Evolutionary conservation across 2,888 invertebrate species (phyloP).

Genomic region (Aquatica leii): DNA sequence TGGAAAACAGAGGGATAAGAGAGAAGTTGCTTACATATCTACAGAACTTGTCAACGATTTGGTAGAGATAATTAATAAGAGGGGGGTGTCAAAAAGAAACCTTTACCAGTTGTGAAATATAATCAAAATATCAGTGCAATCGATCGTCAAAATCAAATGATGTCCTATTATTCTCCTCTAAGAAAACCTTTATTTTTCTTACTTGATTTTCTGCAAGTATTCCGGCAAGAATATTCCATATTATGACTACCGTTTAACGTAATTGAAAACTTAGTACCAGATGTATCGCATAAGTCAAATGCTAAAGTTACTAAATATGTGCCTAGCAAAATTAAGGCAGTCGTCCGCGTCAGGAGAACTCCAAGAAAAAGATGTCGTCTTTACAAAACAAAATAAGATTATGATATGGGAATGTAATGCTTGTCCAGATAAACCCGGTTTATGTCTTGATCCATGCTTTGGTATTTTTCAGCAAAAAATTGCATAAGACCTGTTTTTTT

Average conservation of each 20-base stretch:
- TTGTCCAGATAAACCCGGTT: slow-evolving; percentile 3
- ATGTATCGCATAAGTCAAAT: background rate
- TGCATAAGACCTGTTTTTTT: too few species aligned
- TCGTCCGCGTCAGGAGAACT: background rate
- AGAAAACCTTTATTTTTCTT: slow-evolving; percentile 18
- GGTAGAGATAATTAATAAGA: background rate
- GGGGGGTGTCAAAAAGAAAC: slow-evolving; percentile 10
- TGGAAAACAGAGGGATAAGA: slow-evolving; percentile 39
- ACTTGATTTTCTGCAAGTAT: background rate
- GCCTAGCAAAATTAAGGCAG: background rate
- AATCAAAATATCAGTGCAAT: slow-evolving; percentile 20
- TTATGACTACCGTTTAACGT: background rate
- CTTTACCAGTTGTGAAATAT: slow-evolving; percentile 17
- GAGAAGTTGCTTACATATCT: slow-evolving; percentile 40
- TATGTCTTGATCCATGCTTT: slow-evolving; percentile 6
- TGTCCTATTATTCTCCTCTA: slow-evolving; percentile 19
- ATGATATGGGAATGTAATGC: slow-evolving; percentile 4
- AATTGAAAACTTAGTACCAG: background rate
- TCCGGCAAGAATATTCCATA: background rate
- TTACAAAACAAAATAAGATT: slow-evolving; percentile 7
- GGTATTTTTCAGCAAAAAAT: too few species aligned
- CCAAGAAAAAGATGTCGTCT: slow-evolving; percentile 13
- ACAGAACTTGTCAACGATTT: slow-evolving; percentile 35
- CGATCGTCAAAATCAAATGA: slow-evolving; percentile 21
- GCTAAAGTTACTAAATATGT: background rate